Evolutionary conservation across 1,140 invertebrate species (phyloP).

Genomic region (Drosophila pseudoananassae): DNA sequence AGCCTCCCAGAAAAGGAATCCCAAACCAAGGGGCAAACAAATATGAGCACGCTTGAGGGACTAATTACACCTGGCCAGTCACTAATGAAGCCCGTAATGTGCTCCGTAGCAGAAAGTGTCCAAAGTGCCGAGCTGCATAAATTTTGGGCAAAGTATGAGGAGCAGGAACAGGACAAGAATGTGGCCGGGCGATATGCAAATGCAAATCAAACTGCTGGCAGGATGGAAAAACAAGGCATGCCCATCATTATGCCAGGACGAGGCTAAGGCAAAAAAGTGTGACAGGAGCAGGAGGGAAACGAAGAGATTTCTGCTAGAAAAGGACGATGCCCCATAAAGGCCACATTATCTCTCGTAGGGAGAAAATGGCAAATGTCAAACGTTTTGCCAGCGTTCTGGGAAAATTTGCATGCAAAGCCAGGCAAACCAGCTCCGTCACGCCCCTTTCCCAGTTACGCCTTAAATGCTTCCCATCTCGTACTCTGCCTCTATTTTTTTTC

Average conservation of each 20-base stretch:
- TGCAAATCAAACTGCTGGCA: slow-evolving; percentile 52
- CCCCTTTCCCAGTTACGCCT: slow-evolving; percentile 24
- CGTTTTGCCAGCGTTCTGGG: slow-evolving; percentile 64
- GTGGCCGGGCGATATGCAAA: slow-evolving; percentile 67
- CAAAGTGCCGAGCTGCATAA: slow-evolving; percentile 41
- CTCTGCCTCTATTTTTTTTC: slow-evolving; percentile 6
- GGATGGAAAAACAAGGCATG: slow-evolving; percentile 49
- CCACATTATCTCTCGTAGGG: slow-evolving; percentile 64
- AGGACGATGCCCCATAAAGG: slow-evolving; percentile 34
- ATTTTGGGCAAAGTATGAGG: slow-evolving; percentile 38
- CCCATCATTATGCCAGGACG: slow-evolving; percentile 69
- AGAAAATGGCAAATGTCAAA: slow-evolving; percentile 74
- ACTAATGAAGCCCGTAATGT: slow-evolving; percentile 61
- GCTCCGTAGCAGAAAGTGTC: slow-evolving; percentile 23
- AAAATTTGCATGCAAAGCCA: slow-evolving; percentile 73
- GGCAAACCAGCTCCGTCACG: slow-evolving; percentile 32
- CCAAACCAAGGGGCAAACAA: slow-evolving; percentile 8
- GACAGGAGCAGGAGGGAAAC: slow-evolving; percentile 32
- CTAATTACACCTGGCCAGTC: slow-evolving; percentile 60
- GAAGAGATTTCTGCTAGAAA: slow-evolving; percentile 11
- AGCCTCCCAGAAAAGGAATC: neutral
- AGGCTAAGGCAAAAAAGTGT: slow-evolving; percentile 49
- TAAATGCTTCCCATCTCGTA: slow-evolving; percentile 13
- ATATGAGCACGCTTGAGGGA: slow-evolving; percentile 14
- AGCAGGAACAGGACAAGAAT: slow-evolving; percentile 35